These are phyloP conservation scores for Falco columbarius DNA, from an alignment of 2,797 vertebrate genomes.

Conservation along the genomic window DNA sequence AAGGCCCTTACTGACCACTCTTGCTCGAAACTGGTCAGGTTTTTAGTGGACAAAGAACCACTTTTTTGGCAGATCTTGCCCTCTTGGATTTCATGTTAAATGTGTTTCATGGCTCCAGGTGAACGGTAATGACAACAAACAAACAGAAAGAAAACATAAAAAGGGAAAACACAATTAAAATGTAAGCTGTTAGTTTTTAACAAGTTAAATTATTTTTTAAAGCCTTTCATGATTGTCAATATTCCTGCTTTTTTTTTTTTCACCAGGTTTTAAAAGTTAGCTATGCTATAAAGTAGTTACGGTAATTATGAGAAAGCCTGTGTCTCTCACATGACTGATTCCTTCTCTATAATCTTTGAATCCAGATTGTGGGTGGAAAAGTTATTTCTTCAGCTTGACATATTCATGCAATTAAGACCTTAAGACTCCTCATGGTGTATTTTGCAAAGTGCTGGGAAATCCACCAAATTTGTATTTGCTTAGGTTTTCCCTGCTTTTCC, in stretches of 20 bases:
- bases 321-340: background rate
- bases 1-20: background rate
- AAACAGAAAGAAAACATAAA: background rate
- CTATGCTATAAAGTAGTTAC: background rate
- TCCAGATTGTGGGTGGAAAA: background rate
- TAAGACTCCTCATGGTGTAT: rapidly evolving
- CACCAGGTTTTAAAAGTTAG: background rate
- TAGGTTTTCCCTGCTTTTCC: background rate
- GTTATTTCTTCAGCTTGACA: background rate
- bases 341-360: background rate
- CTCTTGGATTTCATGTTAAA: background rate
- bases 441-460: background rate
- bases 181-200: background rate
- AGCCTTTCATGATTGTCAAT: background rate
- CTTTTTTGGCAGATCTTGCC: background rate
- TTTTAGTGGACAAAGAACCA: background rate
- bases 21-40: background rate
- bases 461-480: background rate
- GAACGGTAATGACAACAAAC: background rate
- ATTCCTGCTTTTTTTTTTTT: background rate
- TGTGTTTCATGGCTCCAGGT: background rate
- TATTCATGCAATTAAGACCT: background rate
- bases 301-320: background rate
- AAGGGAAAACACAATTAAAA: background rate
- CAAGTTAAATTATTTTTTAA: background rate